These are phyloP conservation scores for Himalopsyche kuldschensis DNA, from an alignment of 2,888 invertebrate genomes.

Conservation along the genomic window DNA sequence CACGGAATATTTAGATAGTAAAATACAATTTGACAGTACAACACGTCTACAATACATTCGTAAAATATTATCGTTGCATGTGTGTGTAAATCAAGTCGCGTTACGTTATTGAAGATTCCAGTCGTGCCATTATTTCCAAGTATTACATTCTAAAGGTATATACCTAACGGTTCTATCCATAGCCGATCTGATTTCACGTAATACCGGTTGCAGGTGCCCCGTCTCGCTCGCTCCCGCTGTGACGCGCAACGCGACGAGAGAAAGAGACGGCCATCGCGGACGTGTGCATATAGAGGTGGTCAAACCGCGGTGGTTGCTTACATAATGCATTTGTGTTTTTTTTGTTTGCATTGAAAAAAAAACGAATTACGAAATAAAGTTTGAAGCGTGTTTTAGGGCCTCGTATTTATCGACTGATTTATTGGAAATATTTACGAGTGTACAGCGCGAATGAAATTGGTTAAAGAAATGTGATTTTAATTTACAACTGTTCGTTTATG, in stretches of 20 bases:
- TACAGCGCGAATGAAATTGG: too few species aligned
- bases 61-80: not conserved
- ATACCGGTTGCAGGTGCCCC: slow-evolving; percentile 4
- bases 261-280: not conserved
- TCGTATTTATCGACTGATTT: not conserved
- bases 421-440: too few species aligned
- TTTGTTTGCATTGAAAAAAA: not conserved
- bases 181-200: slow-evolving; percentile 5
- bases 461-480: too few species aligned
- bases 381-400: not conserved
- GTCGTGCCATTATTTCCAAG: not conserved
- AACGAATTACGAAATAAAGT: not conserved
- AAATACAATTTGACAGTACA: too few species aligned
- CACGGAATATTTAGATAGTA: too few species aligned
- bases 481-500: too few species aligned
- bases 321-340: not conserved
- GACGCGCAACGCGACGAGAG: not conserved
- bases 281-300: not conserved
- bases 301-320: not conserved
- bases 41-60: not conserved
- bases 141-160: not conserved
- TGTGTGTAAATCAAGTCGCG: not conserved
- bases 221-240: not conserved
- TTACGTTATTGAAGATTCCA: not conserved
- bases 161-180: not conserved